These are phyloP conservation scores for Drosophila paulistorum DNA, from an alignment of 1,140 invertebrate species.

Conservation along the genomic window DNA sequence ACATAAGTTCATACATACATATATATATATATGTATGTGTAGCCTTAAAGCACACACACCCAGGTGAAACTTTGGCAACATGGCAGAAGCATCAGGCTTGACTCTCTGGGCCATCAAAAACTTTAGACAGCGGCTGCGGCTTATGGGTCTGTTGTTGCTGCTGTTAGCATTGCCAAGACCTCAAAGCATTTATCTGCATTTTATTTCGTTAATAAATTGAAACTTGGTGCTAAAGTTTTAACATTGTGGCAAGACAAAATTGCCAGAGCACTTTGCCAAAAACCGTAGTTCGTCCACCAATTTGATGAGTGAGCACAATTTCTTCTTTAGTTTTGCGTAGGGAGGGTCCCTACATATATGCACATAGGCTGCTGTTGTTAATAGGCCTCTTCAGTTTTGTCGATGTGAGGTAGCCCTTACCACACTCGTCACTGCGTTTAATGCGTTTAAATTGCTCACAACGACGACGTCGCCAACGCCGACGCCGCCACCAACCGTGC, in stretches of 20 bases:
- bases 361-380: conserved; percentile 29
- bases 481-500: no score
- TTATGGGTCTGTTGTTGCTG: conserved; percentile 54
- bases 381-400: conserved; percentile 51
- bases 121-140: conserved; percentile 61
- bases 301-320: conserved; percentile 29
- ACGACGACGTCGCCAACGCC: neutral
- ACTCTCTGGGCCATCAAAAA: conserved; percentile 64
- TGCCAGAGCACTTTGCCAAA: conserved; percentile 27
- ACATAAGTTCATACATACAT: no score
- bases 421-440: conserved; percentile 45
- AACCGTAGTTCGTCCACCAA: conserved; percentile 27
- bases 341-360: neutral
- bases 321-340: conserved; percentile 9
- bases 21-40: no score
- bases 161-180: conserved; percentile 7
- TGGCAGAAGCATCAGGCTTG: conserved; percentile 34
- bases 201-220: conserved; percentile 81
- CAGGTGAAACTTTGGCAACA: conserved; percentile 9
- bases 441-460: conserved; percentile 37
- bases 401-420: conserved; percentile 25
- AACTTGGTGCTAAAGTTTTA: conserved; percentile 67
- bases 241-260: conserved; percentile 21
- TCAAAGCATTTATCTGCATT: conserved; percentile 71
- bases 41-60: neutral